These are phyloP conservation scores for Alosa sapidissima DNA, from an alignment of 2,797 vertebrate species.

Conservation along the genomic window DNA sequence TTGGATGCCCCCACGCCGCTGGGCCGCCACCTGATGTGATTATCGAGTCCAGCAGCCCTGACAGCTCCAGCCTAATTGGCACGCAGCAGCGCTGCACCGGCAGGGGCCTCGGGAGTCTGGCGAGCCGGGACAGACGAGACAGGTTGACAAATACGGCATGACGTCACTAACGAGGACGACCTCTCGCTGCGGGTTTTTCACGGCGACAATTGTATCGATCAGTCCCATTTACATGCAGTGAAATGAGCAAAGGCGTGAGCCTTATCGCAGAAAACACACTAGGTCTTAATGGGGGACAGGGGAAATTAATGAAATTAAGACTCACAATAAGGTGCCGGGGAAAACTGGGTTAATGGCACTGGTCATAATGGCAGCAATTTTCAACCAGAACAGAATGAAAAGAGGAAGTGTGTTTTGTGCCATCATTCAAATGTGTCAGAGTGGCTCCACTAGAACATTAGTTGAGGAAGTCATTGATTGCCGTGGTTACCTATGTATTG, in stretches of 20 bases:
- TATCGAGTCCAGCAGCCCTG: not conserved
- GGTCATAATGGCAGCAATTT: not conserved
- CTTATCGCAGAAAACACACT: not conserved
- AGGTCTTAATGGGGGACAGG: not conserved
- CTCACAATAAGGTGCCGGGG: not conserved
- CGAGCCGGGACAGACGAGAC: not conserved
- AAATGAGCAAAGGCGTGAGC: not conserved
- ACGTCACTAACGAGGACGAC: not conserved
- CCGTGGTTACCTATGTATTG: not conserved
- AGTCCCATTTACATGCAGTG: not conserved
- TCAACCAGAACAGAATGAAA: not conserved
- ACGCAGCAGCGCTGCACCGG: not conserved
- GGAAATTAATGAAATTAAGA: slow-evolving; percentile 2
- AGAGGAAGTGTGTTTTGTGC: not conserved
- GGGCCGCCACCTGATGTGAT: slow-evolving; percentile 1
- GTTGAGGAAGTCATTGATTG: not conserved
- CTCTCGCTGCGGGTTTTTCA: not conserved
- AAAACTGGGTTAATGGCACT: not conserved
- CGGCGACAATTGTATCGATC: not conserved
- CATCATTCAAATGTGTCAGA: not conserved
- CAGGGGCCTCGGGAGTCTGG: not conserved
- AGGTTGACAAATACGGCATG: not conserved
- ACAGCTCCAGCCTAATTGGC: not conserved
- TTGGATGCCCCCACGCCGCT: not conserved
- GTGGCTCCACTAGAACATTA: not conserved